phyloP scores from a whole-genome alignment of 2,888 invertebrate species.

The Latrodectus elegans region DNA sequence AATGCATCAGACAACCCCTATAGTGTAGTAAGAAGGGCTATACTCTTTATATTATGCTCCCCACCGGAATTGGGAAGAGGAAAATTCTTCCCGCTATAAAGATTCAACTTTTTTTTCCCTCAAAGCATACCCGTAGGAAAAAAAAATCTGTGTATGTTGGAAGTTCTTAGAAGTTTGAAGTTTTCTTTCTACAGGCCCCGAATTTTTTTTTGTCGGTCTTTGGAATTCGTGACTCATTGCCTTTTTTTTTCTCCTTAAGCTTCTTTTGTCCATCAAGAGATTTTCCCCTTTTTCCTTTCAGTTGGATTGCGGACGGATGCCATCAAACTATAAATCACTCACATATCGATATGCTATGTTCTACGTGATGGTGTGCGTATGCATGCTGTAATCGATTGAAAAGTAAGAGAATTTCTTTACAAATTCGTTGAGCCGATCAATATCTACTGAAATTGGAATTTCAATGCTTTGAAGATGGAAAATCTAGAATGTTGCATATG shows the following conservation, averaged over 20 bases:
- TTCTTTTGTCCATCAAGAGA: constrained; percentile 5
- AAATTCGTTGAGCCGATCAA: not conserved
- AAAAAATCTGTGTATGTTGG: not conserved
- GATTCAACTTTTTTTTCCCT: not conserved
- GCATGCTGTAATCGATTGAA: not conserved
- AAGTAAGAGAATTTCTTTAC: not conserved
- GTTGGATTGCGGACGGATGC: not conserved
- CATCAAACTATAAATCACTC: constrained; percentile 3
- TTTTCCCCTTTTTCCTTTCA: not conserved
- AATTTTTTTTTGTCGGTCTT: not conserved
- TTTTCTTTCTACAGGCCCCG: not conserved
- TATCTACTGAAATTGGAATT: not conserved
- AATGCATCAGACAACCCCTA: constrained; percentile 3
- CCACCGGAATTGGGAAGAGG: constrained; percentile 4
- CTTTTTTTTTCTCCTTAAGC: not conserved
- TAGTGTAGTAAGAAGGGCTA: not conserved
- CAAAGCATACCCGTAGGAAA: not conserved
- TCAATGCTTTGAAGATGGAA: not conserved
- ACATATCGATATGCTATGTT: not conserved
- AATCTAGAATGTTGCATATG: not conserved
- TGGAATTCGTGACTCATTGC: constrained; percentile 5
- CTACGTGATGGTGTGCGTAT: not conserved
- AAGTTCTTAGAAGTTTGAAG: constrained; percentile 1
- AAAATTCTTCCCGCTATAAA: not conserved
- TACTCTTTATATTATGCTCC: constrained; percentile 1